A percentile compares a stretch with the other conserved stretches of the same genome.
Evolutionary conservation across 2,797 vertebrate species (phyloP).

Genomic region (Chromobotia macracanthus): DNA sequence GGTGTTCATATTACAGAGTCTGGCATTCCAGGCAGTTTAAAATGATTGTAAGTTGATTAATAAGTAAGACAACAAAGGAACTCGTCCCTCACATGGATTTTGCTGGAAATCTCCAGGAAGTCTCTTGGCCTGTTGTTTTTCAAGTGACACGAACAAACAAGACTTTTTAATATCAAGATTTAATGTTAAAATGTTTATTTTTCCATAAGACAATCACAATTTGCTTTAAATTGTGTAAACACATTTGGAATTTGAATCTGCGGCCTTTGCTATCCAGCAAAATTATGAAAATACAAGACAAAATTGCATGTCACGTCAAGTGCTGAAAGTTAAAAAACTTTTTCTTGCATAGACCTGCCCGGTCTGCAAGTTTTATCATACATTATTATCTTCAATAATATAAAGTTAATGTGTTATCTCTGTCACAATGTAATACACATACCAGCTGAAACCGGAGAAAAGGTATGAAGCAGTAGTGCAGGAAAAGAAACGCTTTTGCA

Average conservation of each 20-base stretch:
- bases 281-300: not conserved
- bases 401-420: slow-evolving; percentile 1
- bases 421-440: not conserved
- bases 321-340: not conserved
- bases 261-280: not conserved
- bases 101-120: not conserved
- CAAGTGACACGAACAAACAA: not conserved
- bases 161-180: not conserved
- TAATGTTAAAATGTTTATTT: too few relatives aligned
- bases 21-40: slow-evolving; percentile 46
- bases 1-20: slow-evolving; percentile 47
- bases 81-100: slow-evolving; percentile 28
- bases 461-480: slow-evolving; percentile 19
- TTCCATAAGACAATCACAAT: not conserved
- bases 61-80: not conserved
- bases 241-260: too few relatives aligned
- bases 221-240: too few relatives aligned
- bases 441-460: not conserved
- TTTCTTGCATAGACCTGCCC: slow-evolving; percentile 3
- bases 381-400: not conserved
- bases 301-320: not conserved
- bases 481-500: slow-evolving; percentile 10
- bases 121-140: slow-evolving; percentile 11
- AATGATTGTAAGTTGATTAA: slow-evolving; percentile 39
- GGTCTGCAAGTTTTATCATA: not conserved